Evolutionary conservation across 2,888 invertebrate genomes (phyloP).

Genomic region (Drymonia ruficornis): DNA sequence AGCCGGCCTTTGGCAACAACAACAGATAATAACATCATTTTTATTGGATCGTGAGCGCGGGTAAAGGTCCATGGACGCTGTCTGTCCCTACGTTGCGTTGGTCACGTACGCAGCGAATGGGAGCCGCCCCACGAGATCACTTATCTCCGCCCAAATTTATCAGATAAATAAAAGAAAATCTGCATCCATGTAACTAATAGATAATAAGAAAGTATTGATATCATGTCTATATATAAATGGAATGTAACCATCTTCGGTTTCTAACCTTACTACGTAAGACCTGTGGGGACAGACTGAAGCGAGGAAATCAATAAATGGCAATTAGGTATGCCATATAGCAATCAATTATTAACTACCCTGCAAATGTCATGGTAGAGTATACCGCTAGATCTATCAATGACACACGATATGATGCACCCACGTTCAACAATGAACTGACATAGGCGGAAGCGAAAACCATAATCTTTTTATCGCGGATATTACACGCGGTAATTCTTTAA

Average conservation of each 20-base stretch:
- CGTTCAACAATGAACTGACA: not conserved
- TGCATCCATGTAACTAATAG: constrained; percentile 4
- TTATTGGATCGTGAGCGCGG: constrained; percentile 27
- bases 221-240: not conserved
- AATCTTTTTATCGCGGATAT: not conserved
- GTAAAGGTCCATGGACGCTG: constrained; percentile 54
- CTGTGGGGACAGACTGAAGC: no score
- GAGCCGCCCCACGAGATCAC: constrained; percentile 21
- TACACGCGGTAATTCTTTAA: not conserved
- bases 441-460: not conserved
- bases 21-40: constrained; percentile 36
- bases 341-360: no score
- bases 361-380: no score
- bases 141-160: constrained; percentile 23
- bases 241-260: no score
- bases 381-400: no score
- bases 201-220: not conserved
- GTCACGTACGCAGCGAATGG: constrained; percentile 67
- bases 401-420: not conserved
- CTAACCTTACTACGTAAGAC: no score
- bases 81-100: constrained; percentile 45
- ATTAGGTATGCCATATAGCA: no score
- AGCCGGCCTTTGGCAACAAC: constrained; percentile 23
- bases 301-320: no score
- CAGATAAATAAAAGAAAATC: constrained; percentile 7